Percentiles rank a stretch among this genome's conserved stretches.
phyloP scores from a whole-genome alignment of 2,113 vertebrate species.

The Gulo gulo region DNA sequence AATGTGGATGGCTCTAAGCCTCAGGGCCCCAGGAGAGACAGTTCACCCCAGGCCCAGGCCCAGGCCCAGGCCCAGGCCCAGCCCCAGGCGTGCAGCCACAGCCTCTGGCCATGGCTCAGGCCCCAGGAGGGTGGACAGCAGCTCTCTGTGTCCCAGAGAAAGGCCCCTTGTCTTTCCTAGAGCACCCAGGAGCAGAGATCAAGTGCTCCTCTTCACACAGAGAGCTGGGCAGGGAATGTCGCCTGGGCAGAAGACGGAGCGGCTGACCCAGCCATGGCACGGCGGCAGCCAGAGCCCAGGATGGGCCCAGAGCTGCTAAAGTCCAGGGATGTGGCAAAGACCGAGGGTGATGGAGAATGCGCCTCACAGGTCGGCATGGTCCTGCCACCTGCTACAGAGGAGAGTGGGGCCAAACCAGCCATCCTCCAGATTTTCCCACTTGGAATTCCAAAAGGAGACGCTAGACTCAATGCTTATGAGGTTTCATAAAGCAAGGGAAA shows the following conservation, averaged over 20 bases:
- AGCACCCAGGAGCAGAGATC: not conserved
- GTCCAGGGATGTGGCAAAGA: fast-evolving
- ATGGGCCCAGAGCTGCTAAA: not conserved
- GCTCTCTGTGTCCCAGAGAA: not conserved
- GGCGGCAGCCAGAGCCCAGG: not conserved
- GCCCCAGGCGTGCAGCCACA: fast-evolving
- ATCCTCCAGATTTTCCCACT: fast-evolving
- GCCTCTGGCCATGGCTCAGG: not conserved
- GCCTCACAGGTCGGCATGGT: fast-evolving
- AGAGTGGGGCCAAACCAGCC: not conserved
- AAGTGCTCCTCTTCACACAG: not conserved
- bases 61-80: too few relatives aligned
- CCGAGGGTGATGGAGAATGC: not conserved
- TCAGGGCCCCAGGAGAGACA: not conserved
- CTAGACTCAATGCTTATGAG: not conserved
- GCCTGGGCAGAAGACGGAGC: not conserved
- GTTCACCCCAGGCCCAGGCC: not conserved
- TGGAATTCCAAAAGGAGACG: not conserved
- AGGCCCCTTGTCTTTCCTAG: not conserved
- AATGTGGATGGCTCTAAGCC: not conserved
- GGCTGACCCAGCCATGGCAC: fast-evolving
- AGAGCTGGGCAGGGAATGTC: not conserved
- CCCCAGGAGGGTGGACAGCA: not conserved
- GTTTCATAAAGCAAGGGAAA: not conserved
- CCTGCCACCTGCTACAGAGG: not conserved